Base-by-base conservation (phyloP, 2,113 vertebrate genomes). In the Turdus rufiventris region DNA sequence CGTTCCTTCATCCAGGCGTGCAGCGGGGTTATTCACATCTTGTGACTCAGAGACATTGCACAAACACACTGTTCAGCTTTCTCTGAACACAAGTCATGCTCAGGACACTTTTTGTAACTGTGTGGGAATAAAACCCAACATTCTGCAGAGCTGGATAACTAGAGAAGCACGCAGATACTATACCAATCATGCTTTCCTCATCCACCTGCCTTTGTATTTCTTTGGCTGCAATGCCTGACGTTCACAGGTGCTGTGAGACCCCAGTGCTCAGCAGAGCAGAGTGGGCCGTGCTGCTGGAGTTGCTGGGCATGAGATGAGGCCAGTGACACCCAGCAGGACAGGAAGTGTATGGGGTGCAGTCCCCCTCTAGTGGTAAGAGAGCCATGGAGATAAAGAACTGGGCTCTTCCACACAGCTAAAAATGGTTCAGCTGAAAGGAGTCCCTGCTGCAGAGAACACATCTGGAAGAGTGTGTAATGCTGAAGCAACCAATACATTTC, bases 341-440 rank as follows among this genome's bases (percentile, higher is more conserved):
- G 60, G 31, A 2, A 0, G 51, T 56, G 29, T 4, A 36, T 0
- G 19, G 91, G 4, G 1, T 72, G 51, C 75, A 88, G 72, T 67
- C 93, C 74, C 91, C 95, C 85, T 95, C 95, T 96, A 94, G 89
- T 74, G 94, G 95, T 48, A 77, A 62, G 38, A 60, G 8, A 63
- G 38, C 34, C 51, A 72, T n/a, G 0, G 1, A 62, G 43, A 34
- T 24, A 17, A 60, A 24, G 48, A 60, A 57, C 34, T 5, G 13
- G 48, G 26, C 14, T 82, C n/a, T 47, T 85, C 38, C 51, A 85
- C n/a, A 29, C 25, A n/a, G 12, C 31, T 63, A 10, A 58, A 71
- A 70, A 40, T 2, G 17, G 29, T 48, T 71, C 66, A 47, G 45
- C 34, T 93, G 31, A 60, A 92, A 71, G 17, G 5, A 15, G 7